Percentiles rank a stretch among this genome's conserved stretches.
These are phyloP conservation scores for Antitype chi DNA, from an alignment of 2,888 invertebrate genomes.

Conservation along the genomic window DNA sequence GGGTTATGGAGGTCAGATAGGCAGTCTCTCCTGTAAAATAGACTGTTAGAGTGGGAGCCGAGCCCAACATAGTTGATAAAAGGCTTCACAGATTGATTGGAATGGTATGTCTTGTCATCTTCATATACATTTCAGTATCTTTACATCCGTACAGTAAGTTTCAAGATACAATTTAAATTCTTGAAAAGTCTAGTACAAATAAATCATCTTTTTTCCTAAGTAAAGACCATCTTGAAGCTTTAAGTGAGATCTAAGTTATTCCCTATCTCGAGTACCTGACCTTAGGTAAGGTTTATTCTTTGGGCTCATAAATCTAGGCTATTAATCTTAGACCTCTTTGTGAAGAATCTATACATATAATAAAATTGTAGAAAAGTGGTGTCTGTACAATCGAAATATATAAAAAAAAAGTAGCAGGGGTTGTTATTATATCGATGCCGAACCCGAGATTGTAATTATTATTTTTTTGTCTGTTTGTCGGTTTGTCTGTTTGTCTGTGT, in stretches of 20 bases:
- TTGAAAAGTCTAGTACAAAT: not conserved
- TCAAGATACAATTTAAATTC: not conserved
- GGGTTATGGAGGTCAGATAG: not conserved
- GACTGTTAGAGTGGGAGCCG: too few species aligned
- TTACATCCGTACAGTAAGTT: not conserved
- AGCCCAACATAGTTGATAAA: not conserved
- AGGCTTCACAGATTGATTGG: not conserved
- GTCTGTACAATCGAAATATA: too few species aligned
- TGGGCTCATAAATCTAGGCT: slow-evolving; percentile 34
- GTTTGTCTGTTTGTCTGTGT: too few species aligned
- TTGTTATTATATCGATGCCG: too few species aligned
- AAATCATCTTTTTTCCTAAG: slow-evolving; percentile 6
- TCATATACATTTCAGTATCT: not conserved
- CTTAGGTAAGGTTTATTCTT: slow-evolving; percentile 14
- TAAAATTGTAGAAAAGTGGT: too few species aligned
- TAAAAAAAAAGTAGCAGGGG: too few species aligned
- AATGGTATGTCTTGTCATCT: not conserved
- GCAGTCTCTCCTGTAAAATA: not conserved
- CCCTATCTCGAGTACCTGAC: slow-evolving; percentile 20
- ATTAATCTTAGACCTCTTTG: slow-evolving; percentile 32
- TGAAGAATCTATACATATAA: too few species aligned
- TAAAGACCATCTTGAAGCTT: slow-evolving; percentile 18
- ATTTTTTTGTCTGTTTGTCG: too few species aligned
- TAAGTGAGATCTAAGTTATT: slow-evolving; percentile 16
- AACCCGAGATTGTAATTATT: too few species aligned